Evolutionary conservation across 2,797 vertebrate genomes (phyloP).

Genomic region (Steatocranus sp.): DNA sequence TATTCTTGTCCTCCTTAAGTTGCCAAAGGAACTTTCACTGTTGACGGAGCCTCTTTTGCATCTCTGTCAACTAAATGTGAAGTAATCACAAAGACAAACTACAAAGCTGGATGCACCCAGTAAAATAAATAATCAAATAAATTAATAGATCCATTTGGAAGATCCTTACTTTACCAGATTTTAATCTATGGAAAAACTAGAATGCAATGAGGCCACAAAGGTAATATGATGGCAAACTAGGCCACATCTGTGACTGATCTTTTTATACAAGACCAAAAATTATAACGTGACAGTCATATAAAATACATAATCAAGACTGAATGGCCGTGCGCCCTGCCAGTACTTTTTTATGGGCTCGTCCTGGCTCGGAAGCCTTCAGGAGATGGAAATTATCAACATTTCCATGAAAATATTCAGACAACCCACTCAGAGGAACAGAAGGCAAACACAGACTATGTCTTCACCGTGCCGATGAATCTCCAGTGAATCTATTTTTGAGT

Average conservation of each 20-base stretch:
- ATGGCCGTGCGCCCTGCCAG: not conserved
- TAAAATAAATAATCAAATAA: not conserved
- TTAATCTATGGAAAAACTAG: not conserved
- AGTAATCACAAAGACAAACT: not conserved
- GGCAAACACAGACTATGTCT: not conserved
- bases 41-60: not conserved
- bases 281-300: constrained; percentile 2
- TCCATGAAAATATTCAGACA: not conserved
- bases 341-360: not conserved
- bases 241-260: constrained; percentile 23
- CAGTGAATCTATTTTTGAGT: constrained; percentile 8
- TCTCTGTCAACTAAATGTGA: not conserved
- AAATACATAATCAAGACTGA: constrained; percentile 17
- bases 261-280: not conserved
- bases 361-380: not conserved
- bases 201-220: not conserved
- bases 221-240: not conserved
- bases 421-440: not conserved
- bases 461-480: not conserved
- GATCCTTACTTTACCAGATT: not conserved
- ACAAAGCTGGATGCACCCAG: not conserved
- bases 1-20: not conserved
- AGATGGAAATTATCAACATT: constrained; percentile 1
- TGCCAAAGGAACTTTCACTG: not conserved
- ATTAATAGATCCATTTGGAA: not conserved